Base-by-base conservation (phyloP, 2,113 vertebrate genomes). In the Cephalophus harveyi region DNA sequence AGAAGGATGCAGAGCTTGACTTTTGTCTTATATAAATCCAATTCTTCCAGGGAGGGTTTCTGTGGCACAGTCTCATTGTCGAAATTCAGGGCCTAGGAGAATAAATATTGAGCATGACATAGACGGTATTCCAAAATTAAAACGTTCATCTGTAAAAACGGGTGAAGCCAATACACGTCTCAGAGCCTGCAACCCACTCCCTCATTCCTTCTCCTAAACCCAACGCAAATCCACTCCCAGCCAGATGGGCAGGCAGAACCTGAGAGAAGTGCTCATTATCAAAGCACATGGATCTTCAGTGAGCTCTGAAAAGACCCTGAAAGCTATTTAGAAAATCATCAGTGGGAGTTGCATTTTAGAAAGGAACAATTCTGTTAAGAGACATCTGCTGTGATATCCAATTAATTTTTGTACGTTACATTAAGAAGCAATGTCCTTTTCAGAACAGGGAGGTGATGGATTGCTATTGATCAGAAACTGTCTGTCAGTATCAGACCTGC, bases 1-100 rank as follows among this genome's bases (percentile, higher is more conserved):
- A 99, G 98, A 33, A 98, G 82, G 0, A 99, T 92, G 64, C 99
- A 99, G 97, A 99, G 98, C 83, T 98, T 89, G 96, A 98, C 64
- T 60, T 99, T 98, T 11, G 97, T 96, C 3, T 21, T 48, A 82
- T 98, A 99, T 15, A 98, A 96, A 11, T 40, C 21, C 0, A 4
- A 30, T 0, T 30, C 86, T 13, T 14, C 2, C 1, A 36, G 40
- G 0, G 17, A 0, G 0, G 16, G 0, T 0, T 4, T 14, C 40
- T 95, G 98, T 0, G 7, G 36, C 4, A 0, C 7, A 0, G 5
- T n/a, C 7, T 67, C 6, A 0, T 36, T 4, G 87, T 16, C 9
- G 13, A 10, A 30, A 59, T 95, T 92, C 98, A 99, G 89, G 25
- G 50, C 97, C 99, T 99, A 93, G 30, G 93, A 98, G 57, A 43